A percentile compares a stretch with the other conserved stretches of the same genome.
phyloP scores from a whole-genome alignment of 2,797 vertebrate genomes.

The Xenopus petersii region DNA sequence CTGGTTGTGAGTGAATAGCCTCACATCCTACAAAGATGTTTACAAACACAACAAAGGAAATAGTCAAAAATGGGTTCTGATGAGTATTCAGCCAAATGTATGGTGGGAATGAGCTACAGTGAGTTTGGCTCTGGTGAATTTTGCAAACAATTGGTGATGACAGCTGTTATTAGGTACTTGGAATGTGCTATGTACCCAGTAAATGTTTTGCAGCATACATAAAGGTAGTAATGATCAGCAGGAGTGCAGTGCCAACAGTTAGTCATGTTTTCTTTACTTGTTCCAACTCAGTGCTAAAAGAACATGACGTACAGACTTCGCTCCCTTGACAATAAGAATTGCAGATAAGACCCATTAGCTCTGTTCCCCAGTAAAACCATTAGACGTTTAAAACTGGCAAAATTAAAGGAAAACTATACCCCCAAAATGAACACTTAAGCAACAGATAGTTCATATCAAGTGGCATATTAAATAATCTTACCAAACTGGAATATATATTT shows the following conservation, averaged over 20 bases:
- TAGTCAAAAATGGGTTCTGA: neutral
- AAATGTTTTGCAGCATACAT: neutral
- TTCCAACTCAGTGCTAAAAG: conserved; percentile 6
- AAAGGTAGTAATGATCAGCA: neutral
- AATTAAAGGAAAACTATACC: too few species aligned
- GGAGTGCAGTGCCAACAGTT: neutral
- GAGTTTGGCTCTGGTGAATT: neutral
- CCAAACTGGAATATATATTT: too few species aligned
- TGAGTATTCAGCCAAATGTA: neutral
- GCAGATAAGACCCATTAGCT: neutral
- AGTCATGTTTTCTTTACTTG: neutral
- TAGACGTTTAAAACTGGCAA: neutral
- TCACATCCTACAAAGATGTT: neutral
- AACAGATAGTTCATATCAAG: too few species aligned
- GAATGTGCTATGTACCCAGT: conserved; percentile 11
- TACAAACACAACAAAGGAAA: conserved; percentile 14
- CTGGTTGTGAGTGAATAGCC: conserved; percentile 4
- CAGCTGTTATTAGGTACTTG: conserved; percentile 5
- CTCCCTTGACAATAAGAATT: neutral
- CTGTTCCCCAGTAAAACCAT: neutral
- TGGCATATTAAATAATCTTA: too few species aligned
- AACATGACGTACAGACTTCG: too few species aligned
- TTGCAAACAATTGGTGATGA: neutral
- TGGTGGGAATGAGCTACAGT: conserved; percentile 20
- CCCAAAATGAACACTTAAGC: too few species aligned